Base-by-base conservation (phyloP, 2,113 vertebrate species). In the Girardinichthys multiradiatus region DNA sequence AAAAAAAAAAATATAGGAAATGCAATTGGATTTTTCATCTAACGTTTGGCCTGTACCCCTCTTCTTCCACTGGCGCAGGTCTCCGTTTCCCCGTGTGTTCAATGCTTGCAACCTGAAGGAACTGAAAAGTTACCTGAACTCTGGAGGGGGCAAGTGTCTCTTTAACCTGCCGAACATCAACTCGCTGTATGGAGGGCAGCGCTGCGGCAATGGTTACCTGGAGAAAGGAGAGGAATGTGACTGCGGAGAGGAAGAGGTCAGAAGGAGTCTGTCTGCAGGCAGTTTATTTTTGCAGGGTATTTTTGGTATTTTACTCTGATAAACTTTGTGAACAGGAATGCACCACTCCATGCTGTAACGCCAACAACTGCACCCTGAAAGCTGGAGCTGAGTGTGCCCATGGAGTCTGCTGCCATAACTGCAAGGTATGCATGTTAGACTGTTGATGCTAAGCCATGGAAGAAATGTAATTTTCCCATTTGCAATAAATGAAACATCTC, bases 211-310 rank as follows among this genome's bases (percentile, higher is more conserved):
- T 2, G 98, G 98, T 19, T 99, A 98, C 93, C 91, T 99, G 90
- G 98, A 99, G 91, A 96, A 98, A 0, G 98, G 97, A 2, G 98
- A 99, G 82, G 95, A 99, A 58, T 99, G 98, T 88, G 98, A 99
- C 92, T 99, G 98, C 77, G 98, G 98, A 57, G 96, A 97, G 7
- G 95, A 94, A 64, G 96, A 98, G 95, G 98, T 99, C 82, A 91
- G 93, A 27, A 30, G 35, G 26, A 61, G 3, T 76, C 26, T 73
- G 54, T 76, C 21, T 67, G 67, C 72, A 33, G 19, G 15, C 2
- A 74, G 0, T 45, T 45, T 45, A 6, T 45, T 17, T 71, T 62
- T 61, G 6, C 19, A 27, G 51, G 29, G 1, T 70, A 84, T 62
- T 58, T 19, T 57, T 42, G 21, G 54, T 45, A 73, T 61, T 27